A percentile compares a stretch with the other conserved stretches of the same genome.
Evolutionary conservation across 2,797 vertebrate species (phyloP).

Genomic region (Chloroceryle amazona): DNA sequence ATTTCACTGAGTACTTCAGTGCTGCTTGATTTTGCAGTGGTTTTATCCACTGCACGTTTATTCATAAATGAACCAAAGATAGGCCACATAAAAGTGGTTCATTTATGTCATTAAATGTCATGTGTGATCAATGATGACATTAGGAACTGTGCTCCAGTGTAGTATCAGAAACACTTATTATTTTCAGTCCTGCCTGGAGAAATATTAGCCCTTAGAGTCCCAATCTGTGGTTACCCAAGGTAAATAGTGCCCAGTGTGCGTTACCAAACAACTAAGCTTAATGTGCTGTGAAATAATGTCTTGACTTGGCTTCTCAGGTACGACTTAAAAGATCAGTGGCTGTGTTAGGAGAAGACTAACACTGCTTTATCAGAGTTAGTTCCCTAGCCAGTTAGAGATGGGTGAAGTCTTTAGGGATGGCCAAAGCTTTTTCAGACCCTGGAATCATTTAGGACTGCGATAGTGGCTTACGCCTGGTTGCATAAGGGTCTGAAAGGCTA

Average conservation of each 20-base stretch:
- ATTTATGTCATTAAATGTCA: neutral
- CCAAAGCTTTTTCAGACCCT: neutral
- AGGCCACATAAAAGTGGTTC: neutral
- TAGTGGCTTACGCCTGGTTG: neutral
- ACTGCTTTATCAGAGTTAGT: neutral
- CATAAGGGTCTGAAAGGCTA: neutral
- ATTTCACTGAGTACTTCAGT: neutral
- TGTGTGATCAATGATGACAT: neutral
- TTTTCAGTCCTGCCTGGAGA: neutral
- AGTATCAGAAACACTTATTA: neutral
- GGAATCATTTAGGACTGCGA: neutral
- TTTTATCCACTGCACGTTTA: no score
- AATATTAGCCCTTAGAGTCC: neutral
- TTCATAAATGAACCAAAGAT: no score
- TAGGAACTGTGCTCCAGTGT: neutral
- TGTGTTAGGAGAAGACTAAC: neutral
- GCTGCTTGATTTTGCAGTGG: neutral
- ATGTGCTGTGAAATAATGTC: neutral
- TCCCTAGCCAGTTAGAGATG: neutral
- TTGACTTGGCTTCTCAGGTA: neutral
- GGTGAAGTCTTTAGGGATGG: neutral
- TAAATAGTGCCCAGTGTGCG: neutral
- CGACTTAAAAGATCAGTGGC: neutral
- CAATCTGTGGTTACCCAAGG: neutral
- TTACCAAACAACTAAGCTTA: neutral